Percentiles rank a stretch among this genome's conserved stretches.
Evolutionary conservation across 2,888 invertebrate genomes (phyloP).

Genomic region (Opisthograptis luteolata): DNA sequence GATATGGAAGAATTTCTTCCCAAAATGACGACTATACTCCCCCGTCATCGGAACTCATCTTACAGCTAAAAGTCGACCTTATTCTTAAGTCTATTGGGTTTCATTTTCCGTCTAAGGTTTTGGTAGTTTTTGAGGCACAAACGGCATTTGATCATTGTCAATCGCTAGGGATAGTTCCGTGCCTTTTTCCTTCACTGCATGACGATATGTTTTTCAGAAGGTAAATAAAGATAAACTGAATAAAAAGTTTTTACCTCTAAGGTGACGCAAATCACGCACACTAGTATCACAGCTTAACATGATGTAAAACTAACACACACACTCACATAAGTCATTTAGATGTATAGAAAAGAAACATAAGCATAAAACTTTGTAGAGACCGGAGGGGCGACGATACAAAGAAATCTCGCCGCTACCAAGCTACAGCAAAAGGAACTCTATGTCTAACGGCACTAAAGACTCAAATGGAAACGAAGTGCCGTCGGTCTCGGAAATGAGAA

Average conservation of each 20-base stretch:
- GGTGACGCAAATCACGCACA: slow-evolving; percentile 19
- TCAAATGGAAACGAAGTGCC: slow-evolving; percentile 85
- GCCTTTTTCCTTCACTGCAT: too few relatives aligned
- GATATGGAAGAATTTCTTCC: too few relatives aligned
- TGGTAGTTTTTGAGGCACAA: too few relatives aligned
- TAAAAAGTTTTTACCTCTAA: background rate
- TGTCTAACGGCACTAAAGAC: slow-evolving; percentile 79
- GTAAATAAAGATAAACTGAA: background rate
- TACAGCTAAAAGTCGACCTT: too few relatives aligned
- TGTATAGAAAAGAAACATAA: slow-evolving; percentile 56
- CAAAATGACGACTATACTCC: too few relatives aligned
- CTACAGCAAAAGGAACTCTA: slow-evolving; percentile 69
- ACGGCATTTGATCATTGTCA: too few relatives aligned
- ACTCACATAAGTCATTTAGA: slow-evolving; percentile 66
- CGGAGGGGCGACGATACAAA: slow-evolving; percentile 76
- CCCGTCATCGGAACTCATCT: too few relatives aligned
- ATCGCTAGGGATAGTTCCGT: too few relatives aligned
- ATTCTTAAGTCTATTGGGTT: too few relatives aligned
- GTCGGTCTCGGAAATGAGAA: slow-evolving; percentile 84
- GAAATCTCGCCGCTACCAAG: slow-evolving; percentile 65
- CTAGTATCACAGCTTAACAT: slow-evolving; percentile 54
- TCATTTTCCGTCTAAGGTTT: too few relatives aligned
- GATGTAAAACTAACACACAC: slow-evolving; percentile 80
- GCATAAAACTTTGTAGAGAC: slow-evolving; percentile 69
- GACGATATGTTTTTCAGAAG: too few relatives aligned